phyloP scores from a whole-genome alignment of 2,888 invertebrate genomes.

The Aromia moschata region DNA sequence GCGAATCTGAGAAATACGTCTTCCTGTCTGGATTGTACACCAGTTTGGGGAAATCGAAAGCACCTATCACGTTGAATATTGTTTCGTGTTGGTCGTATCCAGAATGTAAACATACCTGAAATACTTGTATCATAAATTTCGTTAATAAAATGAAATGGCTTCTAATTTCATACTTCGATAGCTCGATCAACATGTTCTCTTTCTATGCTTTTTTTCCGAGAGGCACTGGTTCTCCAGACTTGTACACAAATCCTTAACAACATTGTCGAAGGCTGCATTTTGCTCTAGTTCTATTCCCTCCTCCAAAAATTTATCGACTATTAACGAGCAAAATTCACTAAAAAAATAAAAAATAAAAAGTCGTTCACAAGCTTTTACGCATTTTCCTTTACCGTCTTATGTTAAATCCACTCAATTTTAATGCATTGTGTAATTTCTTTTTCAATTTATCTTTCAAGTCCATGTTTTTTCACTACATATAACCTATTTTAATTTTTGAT shows the following conservation, averaged over 20 bases:
- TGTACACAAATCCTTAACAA: slow-evolving; percentile 79
- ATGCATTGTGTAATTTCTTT: slow-evolving; percentile 71
- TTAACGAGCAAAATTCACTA: slow-evolving; percentile 77
- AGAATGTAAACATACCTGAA: slow-evolving; percentile 67
- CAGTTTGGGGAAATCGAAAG: slow-evolving; percentile 83
- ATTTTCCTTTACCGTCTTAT: slow-evolving; percentile 73
- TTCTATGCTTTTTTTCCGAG: slow-evolving; percentile 76
- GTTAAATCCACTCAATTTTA: slow-evolving; percentile 80
- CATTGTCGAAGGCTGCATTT: slow-evolving; percentile 71
- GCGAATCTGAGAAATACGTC: slow-evolving; percentile 71
- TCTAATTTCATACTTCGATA: slow-evolving; percentile 65
- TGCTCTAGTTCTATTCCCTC: slow-evolving; percentile 64
- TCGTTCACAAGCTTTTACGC: too few species aligned
- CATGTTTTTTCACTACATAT: slow-evolving; percentile 31
- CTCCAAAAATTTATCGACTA: slow-evolving; percentile 73
- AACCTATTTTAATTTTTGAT: too few species aligned
- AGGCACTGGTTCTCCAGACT: slow-evolving; percentile 83
- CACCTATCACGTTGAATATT: slow-evolving; percentile 80
- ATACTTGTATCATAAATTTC: too few species aligned
- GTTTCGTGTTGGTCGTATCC: slow-evolving; percentile 77
- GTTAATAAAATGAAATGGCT: slow-evolving; percentile 10
- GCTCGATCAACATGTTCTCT: slow-evolving; percentile 78
- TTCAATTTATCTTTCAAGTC: slow-evolving; percentile 65
- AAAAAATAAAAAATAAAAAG: too few species aligned
- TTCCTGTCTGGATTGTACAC: slow-evolving; percentile 80